These are phyloP conservation scores for Xenotilapia caudafasciata DNA, from an alignment of 2,113 vertebrate species.

Conservation along the genomic window DNA sequence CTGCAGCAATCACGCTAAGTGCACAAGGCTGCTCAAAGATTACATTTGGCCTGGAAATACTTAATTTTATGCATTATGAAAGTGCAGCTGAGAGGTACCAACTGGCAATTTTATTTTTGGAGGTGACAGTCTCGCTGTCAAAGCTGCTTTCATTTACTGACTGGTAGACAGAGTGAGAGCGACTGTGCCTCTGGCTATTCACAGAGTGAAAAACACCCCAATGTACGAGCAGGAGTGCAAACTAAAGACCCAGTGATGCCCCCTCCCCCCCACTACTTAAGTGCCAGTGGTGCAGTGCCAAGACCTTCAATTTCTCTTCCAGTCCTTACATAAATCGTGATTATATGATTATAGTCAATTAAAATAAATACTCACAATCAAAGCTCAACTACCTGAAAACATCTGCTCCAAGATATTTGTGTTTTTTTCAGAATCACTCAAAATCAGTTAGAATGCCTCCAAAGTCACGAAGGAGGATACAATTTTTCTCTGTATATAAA, in stretches of 20 bases:
- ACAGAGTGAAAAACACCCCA: constrained; percentile 13
- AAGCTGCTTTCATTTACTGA: constrained; percentile 23
- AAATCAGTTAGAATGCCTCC: not conserved
- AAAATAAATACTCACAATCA: not conserved
- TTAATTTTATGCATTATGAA: not conserved
- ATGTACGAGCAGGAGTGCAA: not conserved
- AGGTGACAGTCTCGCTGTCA: not conserved
- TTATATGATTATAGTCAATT: not conserved
- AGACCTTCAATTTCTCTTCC: not conserved
- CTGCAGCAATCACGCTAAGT: not conserved
- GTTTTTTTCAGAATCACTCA: not conserved
- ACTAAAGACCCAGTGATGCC: not conserved
- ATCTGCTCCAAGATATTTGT: not conserved
- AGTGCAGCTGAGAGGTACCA: constrained; percentile 10
- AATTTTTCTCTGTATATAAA: not conserved
- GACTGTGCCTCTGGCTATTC: constrained; percentile 27
- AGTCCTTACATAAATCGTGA: not conserved
- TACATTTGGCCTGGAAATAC: not conserved
- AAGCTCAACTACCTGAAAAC: not conserved
- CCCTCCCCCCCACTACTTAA: not conserved
- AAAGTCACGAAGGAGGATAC: not conserved
- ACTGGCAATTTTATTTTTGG: constrained; percentile 6
- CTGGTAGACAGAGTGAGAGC: constrained; percentile 19
- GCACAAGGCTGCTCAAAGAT: not conserved
- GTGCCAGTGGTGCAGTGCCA: not conserved